Base-by-base conservation (phyloP, 2,113 vertebrate species). In the Corythaeola cristata region DNA sequence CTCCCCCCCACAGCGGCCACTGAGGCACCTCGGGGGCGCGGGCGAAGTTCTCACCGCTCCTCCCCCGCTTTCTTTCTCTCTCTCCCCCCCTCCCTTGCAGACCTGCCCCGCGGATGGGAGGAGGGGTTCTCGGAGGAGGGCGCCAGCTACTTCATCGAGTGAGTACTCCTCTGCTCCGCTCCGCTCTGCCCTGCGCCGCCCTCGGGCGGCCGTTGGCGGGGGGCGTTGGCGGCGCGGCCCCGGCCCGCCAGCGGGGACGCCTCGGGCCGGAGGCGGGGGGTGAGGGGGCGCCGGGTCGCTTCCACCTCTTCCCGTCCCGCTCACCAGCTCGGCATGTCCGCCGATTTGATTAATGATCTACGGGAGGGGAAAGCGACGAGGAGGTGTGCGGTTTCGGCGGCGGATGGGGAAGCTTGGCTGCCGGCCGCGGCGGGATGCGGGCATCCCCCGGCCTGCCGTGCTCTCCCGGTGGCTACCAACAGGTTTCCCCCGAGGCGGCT, bases 71-170 rank as follows among this genome's bases (percentile, higher is more conserved):
- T 52, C 55, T 87, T 23, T 93, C 73, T 66, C 47, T 45, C 28
- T 71, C 63, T 58, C 16, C 28, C 15, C 39, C 39, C 8, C 39
- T 39, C 8, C 39, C 39, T 39, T 39, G 11, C 95, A 99, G 99
- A 99, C 98, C 98, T 99, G 94, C 99, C 99, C 64, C 98, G 98
- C 95, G 99, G 99, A 96, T 99, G 99, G 99, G 99, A 99, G 98
- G 99, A 99, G 94, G 99, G 99, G 6, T 99, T 99, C 98, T 99
- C 99, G 49, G 98, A 99, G 95, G 99, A 99, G 95, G 99, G 99
- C 94, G 99, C 99, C 97, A 99, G 99, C 97, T 99, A 99, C 98
- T 99, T 99, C 98, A 99, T 99, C 96, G 98, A 99, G 99, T 99
- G 97, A 99, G 99, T 98, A 55, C 64, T 72, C n/a, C 39, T 39